These are phyloP conservation scores for Asarcornis scutulata DNA, from an alignment of 2,113 vertebrate species.

Conservation along the genomic window DNA sequence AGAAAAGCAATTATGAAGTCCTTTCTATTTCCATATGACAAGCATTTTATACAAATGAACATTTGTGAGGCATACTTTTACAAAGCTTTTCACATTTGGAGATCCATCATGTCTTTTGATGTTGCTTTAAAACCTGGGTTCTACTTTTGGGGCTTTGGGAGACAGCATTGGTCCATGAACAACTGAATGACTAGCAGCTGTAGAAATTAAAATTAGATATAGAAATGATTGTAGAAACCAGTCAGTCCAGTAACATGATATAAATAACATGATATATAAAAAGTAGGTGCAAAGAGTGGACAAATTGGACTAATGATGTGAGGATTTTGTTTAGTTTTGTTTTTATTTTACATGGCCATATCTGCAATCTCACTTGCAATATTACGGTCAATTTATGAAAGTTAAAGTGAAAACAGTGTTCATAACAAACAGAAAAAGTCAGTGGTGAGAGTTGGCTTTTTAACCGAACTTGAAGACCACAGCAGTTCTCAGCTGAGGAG, in stretches of 20 bases:
- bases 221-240: neutral
- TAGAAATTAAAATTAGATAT: neutral
- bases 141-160: neutral
- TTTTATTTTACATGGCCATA: neutral
- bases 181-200: neutral
- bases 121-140: neutral
- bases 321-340: neutral
- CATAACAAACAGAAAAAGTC: neutral
- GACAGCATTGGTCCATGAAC: fast-evolving
- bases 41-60: neutral
- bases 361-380: neutral
- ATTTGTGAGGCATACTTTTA: neutral
- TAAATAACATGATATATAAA: neutral
- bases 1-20: neutral
- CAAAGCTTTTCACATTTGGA: neutral
- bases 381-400: neutral
- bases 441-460: neutral
- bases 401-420: neutral
- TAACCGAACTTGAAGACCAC: neutral
- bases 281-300: fast-evolving
- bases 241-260: neutral
- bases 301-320: fast-evolving
- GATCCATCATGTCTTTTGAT: neutral
- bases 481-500: neutral
- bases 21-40: neutral